Base-by-base conservation (phyloP, 2,797 vertebrate species). In the Graptemys geographica region DNA sequence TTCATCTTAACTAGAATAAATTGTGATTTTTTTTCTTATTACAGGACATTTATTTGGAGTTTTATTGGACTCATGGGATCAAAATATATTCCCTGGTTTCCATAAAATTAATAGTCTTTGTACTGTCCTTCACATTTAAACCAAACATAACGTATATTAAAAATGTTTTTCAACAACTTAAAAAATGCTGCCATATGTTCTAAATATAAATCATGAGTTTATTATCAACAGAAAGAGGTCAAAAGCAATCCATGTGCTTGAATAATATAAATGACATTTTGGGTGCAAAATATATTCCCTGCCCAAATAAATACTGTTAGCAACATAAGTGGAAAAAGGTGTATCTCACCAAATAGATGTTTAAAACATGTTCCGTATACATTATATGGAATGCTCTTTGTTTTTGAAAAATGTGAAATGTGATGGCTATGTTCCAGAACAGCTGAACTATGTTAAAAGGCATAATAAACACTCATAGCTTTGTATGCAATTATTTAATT, bases 401-500 rank as follows among this genome's bases (percentile, higher is more conserved):
- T 86, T 87, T 96, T 96, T 94, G 89, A 95, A 97, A 98, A 98
- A 97, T 95, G 93, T 96, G 96, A 96, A 91, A 94, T 84, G 88
- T 65, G 11, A 92, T 97, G 96, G 97, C 94, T 94, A 21, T 53
- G 91, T 96, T 98, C 97, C 97, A 97, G 94, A 90, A 95, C 97
- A 97, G 90, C 96, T 97, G 95, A 96, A 92, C 96, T 95, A 93
- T 96, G 96, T 97, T 97, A 96, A 96, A 96, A 97, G 95, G 94
- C 95, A 92, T 95, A 97, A 97, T 94, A 97, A 97, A 96, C 96
- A 97, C 80, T 95, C 95, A 92, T 86, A 96, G 96, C 95, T 98
- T 97, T 95, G 90, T 90, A 78, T 98, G 96, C 96, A 96, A 93
- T 97, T 97, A 96, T 97, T 98, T 98, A 98, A 98, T 98, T 98